These are phyloP conservation scores for Himantopus leucocephalus DNA, from an alignment of 2,113 vertebrate genomes.

Conservation along the genomic window DNA sequence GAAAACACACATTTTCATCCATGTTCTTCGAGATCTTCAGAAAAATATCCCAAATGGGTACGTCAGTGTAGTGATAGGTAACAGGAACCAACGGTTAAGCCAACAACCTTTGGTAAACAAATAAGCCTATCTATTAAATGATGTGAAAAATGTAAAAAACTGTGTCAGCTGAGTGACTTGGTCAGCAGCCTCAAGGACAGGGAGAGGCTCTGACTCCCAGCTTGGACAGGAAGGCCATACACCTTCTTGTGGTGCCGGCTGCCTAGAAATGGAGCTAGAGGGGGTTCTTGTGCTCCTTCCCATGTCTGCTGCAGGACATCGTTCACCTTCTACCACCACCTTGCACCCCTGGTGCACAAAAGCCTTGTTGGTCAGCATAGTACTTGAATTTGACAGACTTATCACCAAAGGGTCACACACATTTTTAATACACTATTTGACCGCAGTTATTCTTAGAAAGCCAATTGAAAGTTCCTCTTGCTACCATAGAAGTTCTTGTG, in stretches of 20 bases:
- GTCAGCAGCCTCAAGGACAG: not conserved
- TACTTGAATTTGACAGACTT: not conserved
- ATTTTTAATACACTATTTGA: not conserved
- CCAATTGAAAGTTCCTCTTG: not conserved
- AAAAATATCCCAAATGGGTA: not conserved
- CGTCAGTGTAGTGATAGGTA: not conserved
- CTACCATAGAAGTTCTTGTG: not conserved
- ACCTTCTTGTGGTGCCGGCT: not conserved
- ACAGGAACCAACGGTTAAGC: not conserved
- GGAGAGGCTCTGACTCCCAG: not conserved
- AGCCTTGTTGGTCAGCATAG: not conserved
- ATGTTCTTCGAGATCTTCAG: not conserved
- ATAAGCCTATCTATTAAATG: not conserved
- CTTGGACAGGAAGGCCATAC: not conserved
- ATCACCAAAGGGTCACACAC: not conserved
- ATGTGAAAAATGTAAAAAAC: not conserved
- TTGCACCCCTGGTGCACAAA: not conserved
- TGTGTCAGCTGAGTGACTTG: not conserved
- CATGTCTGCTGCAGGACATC: not conserved
- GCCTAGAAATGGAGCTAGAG: not conserved
- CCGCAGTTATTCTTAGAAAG: not conserved
- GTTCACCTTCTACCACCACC: not conserved
- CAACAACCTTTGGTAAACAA: not conserved
- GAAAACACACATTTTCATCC: not conserved
- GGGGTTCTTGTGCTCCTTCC: not conserved